These are phyloP conservation scores for Synanthedon tipuliformis DNA, from an alignment of 2,888 invertebrate species.

Conservation along the genomic window DNA sequence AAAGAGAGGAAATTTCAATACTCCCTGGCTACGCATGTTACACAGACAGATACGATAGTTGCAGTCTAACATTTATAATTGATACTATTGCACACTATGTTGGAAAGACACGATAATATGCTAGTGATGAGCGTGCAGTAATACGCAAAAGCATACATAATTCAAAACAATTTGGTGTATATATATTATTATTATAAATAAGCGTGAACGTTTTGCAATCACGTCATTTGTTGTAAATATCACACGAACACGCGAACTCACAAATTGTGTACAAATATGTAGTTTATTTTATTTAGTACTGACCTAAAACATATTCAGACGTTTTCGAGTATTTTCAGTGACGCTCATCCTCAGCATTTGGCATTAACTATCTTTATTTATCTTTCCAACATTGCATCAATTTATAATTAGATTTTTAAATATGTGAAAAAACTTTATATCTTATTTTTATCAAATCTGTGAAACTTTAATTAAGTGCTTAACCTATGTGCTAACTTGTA, in stretches of 20 bases:
- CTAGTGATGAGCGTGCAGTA: slow-evolving; percentile 43
- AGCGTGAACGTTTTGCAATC: slow-evolving; percentile 35
- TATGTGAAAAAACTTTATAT: background rate
- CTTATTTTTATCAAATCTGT: slow-evolving; percentile 14
- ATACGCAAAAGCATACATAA: slow-evolving; percentile 20
- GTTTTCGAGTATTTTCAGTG: slow-evolving; percentile 13
- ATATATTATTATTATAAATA: slow-evolving; percentile 7
- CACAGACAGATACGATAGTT: background rate
- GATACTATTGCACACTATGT: slow-evolving; percentile 20
- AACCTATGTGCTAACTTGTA: slow-evolving; percentile 4
- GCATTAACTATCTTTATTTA: slow-evolving; percentile 33
- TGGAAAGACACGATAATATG: slow-evolving; percentile 55
- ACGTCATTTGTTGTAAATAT: slow-evolving; percentile 26
- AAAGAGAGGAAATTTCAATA: too few species aligned
- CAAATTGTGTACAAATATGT: slow-evolving; percentile 18
- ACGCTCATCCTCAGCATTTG: slow-evolving; percentile 27
- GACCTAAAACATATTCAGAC: slow-evolving; percentile 39
- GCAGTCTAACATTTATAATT: too few species aligned
- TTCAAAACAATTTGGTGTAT: slow-evolving; percentile 20
- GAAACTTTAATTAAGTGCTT: slow-evolving; percentile 10
- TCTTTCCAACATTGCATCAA: slow-evolving; percentile 63
- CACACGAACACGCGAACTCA: slow-evolving; percentile 45
- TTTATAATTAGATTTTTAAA: background rate
- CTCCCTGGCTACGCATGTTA: background rate
- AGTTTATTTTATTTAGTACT: slow-evolving; percentile 34